A percentile compares a stretch with the other conserved stretches of the same genome.
These are phyloP conservation scores for Bucorvus abyssinicus DNA, from an alignment of 2,797 vertebrate species.

Conservation along the genomic window DNA sequence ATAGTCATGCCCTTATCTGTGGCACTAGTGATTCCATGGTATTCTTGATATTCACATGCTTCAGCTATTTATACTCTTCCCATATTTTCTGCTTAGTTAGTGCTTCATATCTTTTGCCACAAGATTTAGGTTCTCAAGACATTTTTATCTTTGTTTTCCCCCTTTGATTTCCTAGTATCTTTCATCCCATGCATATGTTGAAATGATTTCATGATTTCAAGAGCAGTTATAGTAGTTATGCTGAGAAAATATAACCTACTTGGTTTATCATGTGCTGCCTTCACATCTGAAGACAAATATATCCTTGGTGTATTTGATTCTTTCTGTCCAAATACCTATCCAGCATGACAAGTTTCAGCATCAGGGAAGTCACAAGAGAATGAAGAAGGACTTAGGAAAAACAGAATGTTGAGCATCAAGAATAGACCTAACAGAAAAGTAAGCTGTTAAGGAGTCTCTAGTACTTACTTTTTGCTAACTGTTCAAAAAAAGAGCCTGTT, in stretches of 20 bases:
- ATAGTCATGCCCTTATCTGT: background rate
- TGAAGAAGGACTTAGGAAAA: background rate
- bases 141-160: background rate
- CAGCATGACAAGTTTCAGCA: background rate
- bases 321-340: background rate
- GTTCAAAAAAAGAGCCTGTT: background rate
- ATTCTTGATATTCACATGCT: background rate
- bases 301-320: background rate
- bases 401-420: background rate
- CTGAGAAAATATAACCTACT: background rate
- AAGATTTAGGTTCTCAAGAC: background rate
- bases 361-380: background rate
- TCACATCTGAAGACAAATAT: background rate
- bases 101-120: background rate
- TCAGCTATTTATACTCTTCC: background rate
- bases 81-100: background rate
- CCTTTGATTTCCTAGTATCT: background rate
- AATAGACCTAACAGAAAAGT: background rate
- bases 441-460: background rate
- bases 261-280: background rate
- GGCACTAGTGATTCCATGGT: background rate
- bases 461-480: background rate
- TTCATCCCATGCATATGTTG: background rate
- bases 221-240: background rate
- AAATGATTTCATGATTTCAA: background rate